phyloP scores from a whole-genome alignment of 2,888 invertebrate species.

The Adelognathus sp. region DNA sequence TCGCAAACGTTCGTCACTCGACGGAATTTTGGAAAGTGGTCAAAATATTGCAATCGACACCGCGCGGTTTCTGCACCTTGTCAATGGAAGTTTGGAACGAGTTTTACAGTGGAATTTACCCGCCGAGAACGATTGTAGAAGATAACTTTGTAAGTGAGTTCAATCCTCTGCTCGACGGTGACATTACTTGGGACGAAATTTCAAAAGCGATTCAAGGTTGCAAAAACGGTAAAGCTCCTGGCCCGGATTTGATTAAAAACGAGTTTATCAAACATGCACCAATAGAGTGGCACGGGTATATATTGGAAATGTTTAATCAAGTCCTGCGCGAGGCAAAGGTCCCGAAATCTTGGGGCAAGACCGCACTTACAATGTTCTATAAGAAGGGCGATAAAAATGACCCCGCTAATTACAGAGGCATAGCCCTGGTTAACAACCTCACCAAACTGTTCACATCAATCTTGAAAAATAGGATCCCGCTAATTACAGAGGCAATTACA shows the following conservation, averaged over 20 bases:
- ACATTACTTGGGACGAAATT: neutral
- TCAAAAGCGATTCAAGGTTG: neutral
- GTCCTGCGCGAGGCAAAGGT: neutral
- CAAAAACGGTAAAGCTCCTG: slow-evolving; percentile 29
- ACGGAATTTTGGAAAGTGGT: neutral
- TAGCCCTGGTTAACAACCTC: slow-evolving; percentile 56
- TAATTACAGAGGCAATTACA: slow-evolving; percentile 54
- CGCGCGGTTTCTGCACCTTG: neutral
- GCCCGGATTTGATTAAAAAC: slow-evolving; percentile 23
- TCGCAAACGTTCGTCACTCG: neutral
- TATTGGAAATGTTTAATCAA: slow-evolving; percentile 37
- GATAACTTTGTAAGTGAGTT: neutral
- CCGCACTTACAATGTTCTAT: neutral
- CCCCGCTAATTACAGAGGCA: slow-evolving; percentile 61
- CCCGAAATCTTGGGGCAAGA: slow-evolving; percentile 24
- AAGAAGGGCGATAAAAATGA: slow-evolving; percentile 45
- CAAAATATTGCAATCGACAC: neutral
- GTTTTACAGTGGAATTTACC: neutral
- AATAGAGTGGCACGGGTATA: neutral
- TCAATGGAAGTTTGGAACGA: neutral
- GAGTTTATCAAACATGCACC: slow-evolving; percentile 41
- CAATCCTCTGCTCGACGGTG: neutral
- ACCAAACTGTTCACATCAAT: slow-evolving; percentile 19
- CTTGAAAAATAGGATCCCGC: neutral
- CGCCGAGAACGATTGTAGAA: neutral